A percentile compares a stretch with the other conserved stretches of the same genome.
phyloP scores from a whole-genome alignment of 2,113 vertebrate species.

The Istiophorus platypterus region DNA sequence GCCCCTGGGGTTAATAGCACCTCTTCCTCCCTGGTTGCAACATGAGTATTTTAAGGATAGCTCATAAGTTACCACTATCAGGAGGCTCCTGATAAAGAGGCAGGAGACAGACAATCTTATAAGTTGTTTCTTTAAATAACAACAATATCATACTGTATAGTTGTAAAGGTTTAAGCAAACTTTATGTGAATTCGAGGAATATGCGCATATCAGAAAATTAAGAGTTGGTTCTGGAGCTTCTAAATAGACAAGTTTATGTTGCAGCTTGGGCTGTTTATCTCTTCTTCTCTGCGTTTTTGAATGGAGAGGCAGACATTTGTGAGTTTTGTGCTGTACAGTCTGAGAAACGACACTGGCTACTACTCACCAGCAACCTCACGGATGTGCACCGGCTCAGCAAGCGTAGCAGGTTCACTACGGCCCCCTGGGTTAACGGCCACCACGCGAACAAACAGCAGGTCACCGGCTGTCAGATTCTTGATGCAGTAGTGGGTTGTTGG shows the following conservation, averaged over 20 bases:
- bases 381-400: conserved; percentile 86
- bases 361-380: conserved; percentile 87
- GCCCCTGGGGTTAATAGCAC: conserved; percentile 37
- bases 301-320: neutral
- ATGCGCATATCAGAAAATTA: neutral
- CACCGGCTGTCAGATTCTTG: conserved; percentile 83
- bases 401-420: conserved; percentile 77
- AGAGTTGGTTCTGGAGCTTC: neutral
- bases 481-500: conserved; percentile 84
- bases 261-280: neutral
- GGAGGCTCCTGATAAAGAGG: conserved; percentile 49
- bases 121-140: neutral
- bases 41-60: conserved; percentile 70
- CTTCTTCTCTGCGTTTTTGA: neutral
- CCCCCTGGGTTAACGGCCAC: conserved; percentile 84
- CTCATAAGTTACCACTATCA: conserved; percentile 54
- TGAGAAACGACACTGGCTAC: neutral
- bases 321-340: neutral
- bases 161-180: neutral
- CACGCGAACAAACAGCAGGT: conserved; percentile 88
- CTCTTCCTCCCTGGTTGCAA: conserved; percentile 52
- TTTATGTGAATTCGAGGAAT: neutral
- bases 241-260: neutral
- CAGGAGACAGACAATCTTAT: conserved; percentile 18
- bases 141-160: fast-evolving